Evolutionary conservation across 2,113 vertebrate species (phyloP).

Genomic region (Neolamprologus hecqui): DNA sequence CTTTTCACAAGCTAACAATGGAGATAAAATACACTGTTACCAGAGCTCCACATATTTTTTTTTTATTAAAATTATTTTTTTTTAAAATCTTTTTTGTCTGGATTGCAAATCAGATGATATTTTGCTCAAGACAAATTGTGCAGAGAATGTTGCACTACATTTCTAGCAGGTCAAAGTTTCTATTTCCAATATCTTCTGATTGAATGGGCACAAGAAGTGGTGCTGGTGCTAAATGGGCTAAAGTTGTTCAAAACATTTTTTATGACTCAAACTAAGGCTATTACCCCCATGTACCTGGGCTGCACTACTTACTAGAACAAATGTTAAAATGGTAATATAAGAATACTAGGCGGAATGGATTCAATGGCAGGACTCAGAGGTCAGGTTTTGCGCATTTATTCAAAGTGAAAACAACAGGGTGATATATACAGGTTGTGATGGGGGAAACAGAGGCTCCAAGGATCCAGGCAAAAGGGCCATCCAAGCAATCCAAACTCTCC

Average conservation of each 20-base stretch:
- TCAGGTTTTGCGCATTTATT: not conserved
- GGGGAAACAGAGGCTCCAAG: not conserved
- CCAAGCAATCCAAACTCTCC: not conserved
- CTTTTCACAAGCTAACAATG: not conserved
- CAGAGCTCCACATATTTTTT: not conserved
- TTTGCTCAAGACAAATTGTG: not conserved
- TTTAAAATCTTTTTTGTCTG: not conserved
- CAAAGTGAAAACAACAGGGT: not conserved
- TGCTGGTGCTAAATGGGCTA: not conserved
- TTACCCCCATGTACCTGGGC: not conserved
- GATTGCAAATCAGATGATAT: not conserved
- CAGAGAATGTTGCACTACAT: not conserved
- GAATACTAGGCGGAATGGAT: not conserved
- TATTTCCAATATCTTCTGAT: not conserved
- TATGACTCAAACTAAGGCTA: not conserved
- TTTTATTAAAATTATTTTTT: not conserved
- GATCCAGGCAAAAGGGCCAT: not conserved
- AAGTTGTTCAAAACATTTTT: not conserved
- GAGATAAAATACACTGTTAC: not conserved
- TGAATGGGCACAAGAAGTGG: not conserved
- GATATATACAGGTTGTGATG: not conserved
- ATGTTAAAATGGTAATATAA: not conserved
- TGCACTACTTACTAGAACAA: not conserved
- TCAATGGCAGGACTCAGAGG: not conserved
- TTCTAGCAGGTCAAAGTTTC: not conserved